These are phyloP conservation scores for Plotosus lineatus DNA, from an alignment of 2,113 vertebrate genomes.

Conservation along the genomic window DNA sequence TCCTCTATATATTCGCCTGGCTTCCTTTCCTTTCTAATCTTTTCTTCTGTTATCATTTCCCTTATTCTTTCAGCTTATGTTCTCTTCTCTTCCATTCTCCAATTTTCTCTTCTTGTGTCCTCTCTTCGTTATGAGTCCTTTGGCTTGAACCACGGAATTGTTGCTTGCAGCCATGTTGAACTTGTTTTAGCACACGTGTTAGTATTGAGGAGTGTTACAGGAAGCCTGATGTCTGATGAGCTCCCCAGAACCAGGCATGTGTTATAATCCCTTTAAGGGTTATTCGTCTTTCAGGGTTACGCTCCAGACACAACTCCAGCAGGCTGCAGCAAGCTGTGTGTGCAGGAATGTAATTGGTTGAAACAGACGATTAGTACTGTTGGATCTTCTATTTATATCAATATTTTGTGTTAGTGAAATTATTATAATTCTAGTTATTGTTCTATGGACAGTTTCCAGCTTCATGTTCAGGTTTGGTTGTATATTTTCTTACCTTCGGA, in stretches of 20 bases:
- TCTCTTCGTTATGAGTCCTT: no score
- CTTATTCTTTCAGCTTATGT: no score
- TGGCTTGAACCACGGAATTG: no score
- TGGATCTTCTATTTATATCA: no score
- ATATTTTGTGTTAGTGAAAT: not conserved
- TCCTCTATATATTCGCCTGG: no score
- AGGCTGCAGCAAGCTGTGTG: not conserved
- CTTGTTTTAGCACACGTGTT: not conserved
- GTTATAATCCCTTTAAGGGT: not conserved
- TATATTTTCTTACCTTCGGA: conserved; percentile 9
- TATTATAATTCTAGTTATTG: not conserved
- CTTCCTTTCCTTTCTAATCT: no score
- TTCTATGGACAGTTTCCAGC: not conserved
- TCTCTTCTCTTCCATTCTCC: no score
- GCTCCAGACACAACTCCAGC: not conserved
- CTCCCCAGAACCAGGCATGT: not conserved
- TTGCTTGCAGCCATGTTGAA: no score
- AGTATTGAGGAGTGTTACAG: not conserved
- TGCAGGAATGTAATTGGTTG: not conserved
- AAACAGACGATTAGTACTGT: not conserved
- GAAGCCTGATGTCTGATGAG: no score
- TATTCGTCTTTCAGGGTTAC: not conserved
- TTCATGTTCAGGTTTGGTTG: not conserved
- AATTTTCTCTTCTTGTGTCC: no score
- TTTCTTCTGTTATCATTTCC: no score